Evolutionary conservation across 2,888 invertebrate species (phyloP), one percentile per base, ranked within the genome.

Genomic region (Schrankia costaestrigalis): DNA sequence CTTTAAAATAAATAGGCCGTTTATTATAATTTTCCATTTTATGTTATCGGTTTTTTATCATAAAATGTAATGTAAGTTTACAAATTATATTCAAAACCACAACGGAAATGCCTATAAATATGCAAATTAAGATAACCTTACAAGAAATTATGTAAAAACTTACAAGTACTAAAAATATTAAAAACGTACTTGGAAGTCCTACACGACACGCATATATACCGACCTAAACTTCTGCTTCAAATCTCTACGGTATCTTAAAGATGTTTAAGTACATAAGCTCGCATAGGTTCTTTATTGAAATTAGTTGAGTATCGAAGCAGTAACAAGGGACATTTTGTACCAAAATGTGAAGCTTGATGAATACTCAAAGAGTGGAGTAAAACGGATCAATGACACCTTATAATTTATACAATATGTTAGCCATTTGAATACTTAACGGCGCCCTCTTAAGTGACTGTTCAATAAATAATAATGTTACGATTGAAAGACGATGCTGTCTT

Each of bases 201-300:
- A n/a, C n/a, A n/a, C n/a, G n/a, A n/a, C n/a, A n/a, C n/a, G n/a
- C n/a, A n/a, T n/a, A n/a, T n/a, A n/a, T n/a, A n/a, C n/a, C 1
- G 11, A 4, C 27, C n/a, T 32, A n/a, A 10, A 15, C 33, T 53
- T 38, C 46, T 44, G 31, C 1, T 9, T 17, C 0, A 7, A 10
- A 15, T 1, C 8, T 15, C 8, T 2, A 15, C 11, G 5, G 3
- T 23, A 5, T 23, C 11, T 21, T 11, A 29, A 35, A 49, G 24
- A 41, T 36, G 35, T 23, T 36, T 41, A 50, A 50, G 43, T 45
- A 52, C 32, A 35, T 49, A 45, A 48, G 45, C 46, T 41, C 44
- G 41, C 14, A 26, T 31, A 19, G 37, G 40, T 42, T 49, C 52
- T 52, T 56, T 50, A 56, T 56, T 55, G 27, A 49, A 49, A 52